Base-by-base conservation (phyloP, 2,888 invertebrate species). In the Temnothorax unifasciatus region DNA sequence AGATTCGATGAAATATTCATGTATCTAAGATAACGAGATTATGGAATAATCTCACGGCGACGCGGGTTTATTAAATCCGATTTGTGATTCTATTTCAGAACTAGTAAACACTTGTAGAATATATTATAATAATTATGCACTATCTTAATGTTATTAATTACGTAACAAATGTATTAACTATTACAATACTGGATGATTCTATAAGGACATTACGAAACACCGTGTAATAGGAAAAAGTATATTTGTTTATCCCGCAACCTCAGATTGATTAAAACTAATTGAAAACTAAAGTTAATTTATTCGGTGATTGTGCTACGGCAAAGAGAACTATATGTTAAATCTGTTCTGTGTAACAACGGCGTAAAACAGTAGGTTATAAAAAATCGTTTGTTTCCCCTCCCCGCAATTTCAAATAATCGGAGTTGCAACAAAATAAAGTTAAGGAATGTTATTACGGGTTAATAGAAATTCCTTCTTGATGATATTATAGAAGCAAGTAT, bases 21-120 rank as follows among this genome's bases (percentile, higher is more conserved):
- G 25, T 25, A 61, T 73, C 73, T 81, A 73, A 73, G 79, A 59
- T 73, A 73, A 81, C 38, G 13, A 59, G 73, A 81, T 73, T 61
- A 38, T 25, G 25, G n/a, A 52, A 71, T 34, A 57, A 47, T 79
- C 47, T 79, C 57, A n/a, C 29, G 9, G 18, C 34, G n/a, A 34
- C 18, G 47, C 29, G 41, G 9, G n/a, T 25, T 69, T 81, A 61
- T 81, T 73, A 25, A 73, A 38, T 25, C 73, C 38, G 5, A 59
- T 47, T 34, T 25, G 25, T 50, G 25, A 71, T 73, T 59, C 73
- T 34, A 34, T 25, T 41, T 13, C 29, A 25, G 13, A 59, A 47
- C n/a, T 41, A 25, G 29, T 1, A 41, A 68, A 41, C n/a, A 34
- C 29, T 8, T 5, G 34, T 44, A 25, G 18, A 44, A 29, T 13